Evolutionary conservation across 2,113 vertebrate genomes (phyloP), one percentile per base, ranked within the genome.

Genomic region (Capricornis sumatraensis): DNA sequence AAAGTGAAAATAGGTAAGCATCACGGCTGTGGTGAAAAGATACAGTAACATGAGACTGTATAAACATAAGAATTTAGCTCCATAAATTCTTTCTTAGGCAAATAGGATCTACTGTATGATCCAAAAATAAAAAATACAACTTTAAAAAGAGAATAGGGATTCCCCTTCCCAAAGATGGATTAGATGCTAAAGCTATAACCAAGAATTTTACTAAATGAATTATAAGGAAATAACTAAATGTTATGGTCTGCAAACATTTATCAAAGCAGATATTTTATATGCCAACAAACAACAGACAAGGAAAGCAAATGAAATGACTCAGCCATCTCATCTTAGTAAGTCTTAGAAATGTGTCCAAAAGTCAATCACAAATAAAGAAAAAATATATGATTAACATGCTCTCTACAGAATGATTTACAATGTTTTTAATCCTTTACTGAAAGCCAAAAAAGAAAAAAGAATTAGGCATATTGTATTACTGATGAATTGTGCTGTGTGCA

Each of bases 401-500:
- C 64, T 92, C 88, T 33, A 71, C 92, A 92, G 85, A 96, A 79
- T 88, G 57, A 97, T 28, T 90, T 92, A 85, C 36, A 88, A 25
- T 55, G 45, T 94, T 58, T 92, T 88, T 95, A 96, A 96, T 95
- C 64, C 43, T 95, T 96, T 96, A 50, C 67, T 89, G 40, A 96
- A 89, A 95, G 89, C 47, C 82, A 76, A 90, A 50, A 76, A 27
- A 64, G 52, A 43, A 50, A 83, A 96, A 91, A 64, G n/a, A 94
- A 79, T 81, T 60, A 57, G 30, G 23, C 43, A 28, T 94, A 93
- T 95, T 79, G 82, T 27, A 92, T 95, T 88, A 96, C 74, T 60
- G 93, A 93, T 91, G 57, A 93, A 95, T 78, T 81, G 50, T 17
- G 30, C 67, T 78, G 10, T 78, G 21, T 50, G 87, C 30, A 97